These are phyloP conservation scores for Gorsachius goisagi DNA, from an alignment of 2,113 vertebrate genomes.

Conservation along the genomic window DNA sequence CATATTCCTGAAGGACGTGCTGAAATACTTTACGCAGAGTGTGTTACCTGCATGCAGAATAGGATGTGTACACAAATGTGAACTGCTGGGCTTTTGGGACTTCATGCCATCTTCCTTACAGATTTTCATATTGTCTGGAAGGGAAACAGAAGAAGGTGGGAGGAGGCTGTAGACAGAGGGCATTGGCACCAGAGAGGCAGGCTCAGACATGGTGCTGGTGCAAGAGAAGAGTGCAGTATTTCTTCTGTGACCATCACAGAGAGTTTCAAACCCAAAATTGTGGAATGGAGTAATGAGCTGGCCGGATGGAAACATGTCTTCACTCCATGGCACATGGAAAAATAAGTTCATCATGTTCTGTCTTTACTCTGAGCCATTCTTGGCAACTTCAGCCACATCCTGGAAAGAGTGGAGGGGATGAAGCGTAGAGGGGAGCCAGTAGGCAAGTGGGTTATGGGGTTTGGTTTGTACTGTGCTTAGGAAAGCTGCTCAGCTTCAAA, in stretches of 20 bases:
- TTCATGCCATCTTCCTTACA: background rate
- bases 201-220: background rate
- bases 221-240: background rate
- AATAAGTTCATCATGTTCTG: background rate
- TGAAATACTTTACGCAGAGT: background rate
- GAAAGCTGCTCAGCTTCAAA: background rate
- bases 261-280: background rate
- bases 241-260: background rate
- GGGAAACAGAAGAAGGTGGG: background rate
- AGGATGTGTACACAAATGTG: rapidly evolving
- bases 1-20: background rate
- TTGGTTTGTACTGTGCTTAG: background rate
- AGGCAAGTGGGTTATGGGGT: background rate
- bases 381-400: background rate
- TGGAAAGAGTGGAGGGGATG: background rate
- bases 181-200: background rate
- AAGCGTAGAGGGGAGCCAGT: background rate
- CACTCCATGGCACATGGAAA: background rate
- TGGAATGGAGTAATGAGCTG: background rate
- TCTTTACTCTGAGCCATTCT: background rate
- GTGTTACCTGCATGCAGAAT: background rate
- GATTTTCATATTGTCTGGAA: background rate
- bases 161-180: background rate
- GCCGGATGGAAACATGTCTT: background rate
- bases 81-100: background rate